A percentile compares a stretch with the other conserved stretches of the same genome.
These are phyloP conservation scores for Pristionchus exspectatus DNA, from an alignment of 2,888 invertebrate species.

Conservation along the genomic window DNA sequence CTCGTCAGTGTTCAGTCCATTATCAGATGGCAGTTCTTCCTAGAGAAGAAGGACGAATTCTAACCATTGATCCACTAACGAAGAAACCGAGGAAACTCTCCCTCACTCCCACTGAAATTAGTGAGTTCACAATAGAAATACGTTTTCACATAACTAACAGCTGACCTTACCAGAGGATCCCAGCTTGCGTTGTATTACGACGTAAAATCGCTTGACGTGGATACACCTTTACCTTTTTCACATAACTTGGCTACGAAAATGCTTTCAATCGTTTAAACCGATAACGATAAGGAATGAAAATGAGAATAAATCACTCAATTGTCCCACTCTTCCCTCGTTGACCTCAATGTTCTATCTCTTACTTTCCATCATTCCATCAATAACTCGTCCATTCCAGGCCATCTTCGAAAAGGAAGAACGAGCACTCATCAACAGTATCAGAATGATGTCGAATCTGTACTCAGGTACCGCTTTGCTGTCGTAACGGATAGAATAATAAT, in stretches of 20 bases:
- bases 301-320: neutral
- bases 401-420: slow-evolving; percentile 83
- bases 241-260: too few relatives aligned
- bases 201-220: too few relatives aligned
- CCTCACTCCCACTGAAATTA: slow-evolving; percentile 61
- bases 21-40: slow-evolving; percentile 93
- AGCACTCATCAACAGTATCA: slow-evolving; percentile 87
- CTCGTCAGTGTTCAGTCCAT: slow-evolving; percentile 92
- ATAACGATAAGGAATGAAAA: too few relatives aligned
- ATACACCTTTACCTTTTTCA: too few relatives aligned
- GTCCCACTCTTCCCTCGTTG: neutral
- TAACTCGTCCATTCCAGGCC: slow-evolving; percentile 69
- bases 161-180: too few relatives aligned
- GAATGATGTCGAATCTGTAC: slow-evolving; percentile 83
- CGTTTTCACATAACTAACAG: too few relatives aligned
- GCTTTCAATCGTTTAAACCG: too few relatives aligned
- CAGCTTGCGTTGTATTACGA: too few relatives aligned
- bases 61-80: slow-evolving; percentile 68
- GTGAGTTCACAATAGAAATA: slow-evolving; percentile 35
- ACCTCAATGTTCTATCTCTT: neutral
- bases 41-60: slow-evolving; percentile 86
- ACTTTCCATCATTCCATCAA: neutral
- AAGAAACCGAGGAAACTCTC: slow-evolving; percentile 66
- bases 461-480: slow-evolving; percentile 56
- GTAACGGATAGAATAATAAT: neutral